Conservation (phyloP, 2,888 invertebrate genomes). For the Philaethria dido region DNA sequence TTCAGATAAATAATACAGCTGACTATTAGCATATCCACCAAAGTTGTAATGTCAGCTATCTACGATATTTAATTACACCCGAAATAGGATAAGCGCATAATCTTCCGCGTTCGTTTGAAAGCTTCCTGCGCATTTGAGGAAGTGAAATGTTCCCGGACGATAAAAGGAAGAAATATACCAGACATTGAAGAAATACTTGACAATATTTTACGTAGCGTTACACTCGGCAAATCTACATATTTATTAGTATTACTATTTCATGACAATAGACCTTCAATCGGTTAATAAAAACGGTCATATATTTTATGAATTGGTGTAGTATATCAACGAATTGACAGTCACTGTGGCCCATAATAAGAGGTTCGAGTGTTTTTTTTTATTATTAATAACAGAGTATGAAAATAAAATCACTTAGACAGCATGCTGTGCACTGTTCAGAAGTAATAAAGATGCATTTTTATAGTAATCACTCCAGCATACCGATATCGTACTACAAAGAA, state of each 20-base stretch:
- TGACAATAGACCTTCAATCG: background rate
- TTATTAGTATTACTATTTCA: background rate
- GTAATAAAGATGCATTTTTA: slow-evolving; percentile 13
- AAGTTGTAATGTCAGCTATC: background rate
- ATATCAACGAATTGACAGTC: background rate
- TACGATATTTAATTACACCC: slow-evolving; percentile 45
- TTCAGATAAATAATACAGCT: too few relatives aligned
- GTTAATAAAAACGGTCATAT: background rate
- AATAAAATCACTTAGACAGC: slow-evolving; percentile 1
- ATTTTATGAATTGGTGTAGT: background rate
- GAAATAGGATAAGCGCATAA: slow-evolving; percentile 46
- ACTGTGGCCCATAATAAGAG: background rate
- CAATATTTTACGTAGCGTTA: background rate
- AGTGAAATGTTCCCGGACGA: slow-evolving; percentile 45
- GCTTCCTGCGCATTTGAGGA: slow-evolving; percentile 44
- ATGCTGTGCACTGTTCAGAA: slow-evolving; percentile 4
- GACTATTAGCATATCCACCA: background rate
- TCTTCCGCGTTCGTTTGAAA: slow-evolving; percentile 47
- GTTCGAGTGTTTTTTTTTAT: background rate
- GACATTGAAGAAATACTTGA: background rate
- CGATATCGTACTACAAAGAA: slow-evolving; percentile 20
- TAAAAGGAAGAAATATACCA: slow-evolving; percentile 40
- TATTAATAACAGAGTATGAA: slow-evolving; percentile 2
- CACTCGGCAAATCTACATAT: background rate
- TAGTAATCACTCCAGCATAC: slow-evolving; percentile 7